Evolutionary conservation across 1,140 invertebrate species (phyloP).

Genomic region (Saccostrea echinata): DNA sequence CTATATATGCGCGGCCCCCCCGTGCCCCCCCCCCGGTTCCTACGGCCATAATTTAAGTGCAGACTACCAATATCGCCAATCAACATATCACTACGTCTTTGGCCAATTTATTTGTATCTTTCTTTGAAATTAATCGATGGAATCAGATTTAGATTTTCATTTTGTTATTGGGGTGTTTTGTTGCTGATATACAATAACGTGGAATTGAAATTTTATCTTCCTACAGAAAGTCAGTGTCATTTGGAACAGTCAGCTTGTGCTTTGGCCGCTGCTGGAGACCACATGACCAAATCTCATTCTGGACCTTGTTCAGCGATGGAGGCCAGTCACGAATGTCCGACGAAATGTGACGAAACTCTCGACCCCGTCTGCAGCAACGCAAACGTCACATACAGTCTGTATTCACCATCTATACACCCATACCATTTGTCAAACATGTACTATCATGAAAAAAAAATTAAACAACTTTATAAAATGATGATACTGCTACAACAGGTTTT

Average conservation of each 20-base stretch:
- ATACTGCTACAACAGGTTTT: background rate
- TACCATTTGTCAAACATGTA: background rate
- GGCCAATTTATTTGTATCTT: no score
- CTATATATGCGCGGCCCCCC: no score
- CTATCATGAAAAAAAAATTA: background rate
- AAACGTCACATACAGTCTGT: constrained; percentile 54
- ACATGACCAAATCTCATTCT: constrained; percentile 28
- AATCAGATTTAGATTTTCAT: no score
- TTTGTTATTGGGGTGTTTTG: no score
- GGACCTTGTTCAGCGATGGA: constrained; percentile 46
- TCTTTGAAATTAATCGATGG: no score
- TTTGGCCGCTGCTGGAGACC: background rate
- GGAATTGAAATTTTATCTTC: background rate
- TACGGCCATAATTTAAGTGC: no score
- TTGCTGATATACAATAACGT: no score
- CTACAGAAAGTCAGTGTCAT: constrained; percentile 50
- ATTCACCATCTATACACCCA: background rate
- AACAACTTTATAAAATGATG: background rate
- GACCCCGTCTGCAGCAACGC: constrained; percentile 54
- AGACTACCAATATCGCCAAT: no score
- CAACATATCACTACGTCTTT: no score
- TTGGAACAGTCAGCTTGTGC: constrained; percentile 45
- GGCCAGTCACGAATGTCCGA: constrained; percentile 37
- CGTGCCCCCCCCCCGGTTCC: no score
- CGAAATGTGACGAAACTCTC: constrained; percentile 41